These are phyloP conservation scores for Laterallus jamaicensis DNA, from an alignment of 2,113 vertebrate species.

Conservation along the genomic window DNA sequence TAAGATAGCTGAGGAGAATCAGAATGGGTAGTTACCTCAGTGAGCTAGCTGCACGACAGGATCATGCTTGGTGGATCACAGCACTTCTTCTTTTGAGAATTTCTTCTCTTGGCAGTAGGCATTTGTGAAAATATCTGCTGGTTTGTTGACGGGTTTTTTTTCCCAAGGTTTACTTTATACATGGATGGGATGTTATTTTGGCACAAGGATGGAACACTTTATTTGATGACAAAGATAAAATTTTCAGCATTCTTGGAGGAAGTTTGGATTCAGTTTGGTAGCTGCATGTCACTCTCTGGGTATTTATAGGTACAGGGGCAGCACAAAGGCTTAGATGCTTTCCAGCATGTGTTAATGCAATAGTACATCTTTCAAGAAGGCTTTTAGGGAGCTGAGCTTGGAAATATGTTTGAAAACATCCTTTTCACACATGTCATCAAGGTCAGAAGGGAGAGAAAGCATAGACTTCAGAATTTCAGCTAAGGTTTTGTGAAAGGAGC, in stretches of 20 bases:
- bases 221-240: not conserved
- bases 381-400: not conserved
- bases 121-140: not conserved
- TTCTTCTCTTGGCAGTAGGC: not conserved
- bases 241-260: not conserved
- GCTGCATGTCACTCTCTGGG: fast-evolving
- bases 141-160: not conserved
- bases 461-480: not conserved
- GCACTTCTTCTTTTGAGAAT: not conserved
- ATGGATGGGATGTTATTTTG: not conserved
- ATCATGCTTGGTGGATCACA: not conserved
- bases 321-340: not conserved
- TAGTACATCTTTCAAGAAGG: not conserved
- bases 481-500: not conserved
- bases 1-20: not conserved
- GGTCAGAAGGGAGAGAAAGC: not conserved
- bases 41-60: not conserved
- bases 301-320: not conserved
- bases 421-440: not conserved
- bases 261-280: not conserved
- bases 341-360: not conserved
- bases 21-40: not conserved
- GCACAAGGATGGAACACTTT: not conserved
- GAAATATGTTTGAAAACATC: slow-evolving; percentile 19
- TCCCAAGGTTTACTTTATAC: not conserved